A percentile compares a stretch with the other conserved stretches of the same genome.
These are phyloP conservation scores for Streptopelia turtur DNA, from an alignment of 2,797 vertebrate species.

Conservation along the genomic window DNA sequence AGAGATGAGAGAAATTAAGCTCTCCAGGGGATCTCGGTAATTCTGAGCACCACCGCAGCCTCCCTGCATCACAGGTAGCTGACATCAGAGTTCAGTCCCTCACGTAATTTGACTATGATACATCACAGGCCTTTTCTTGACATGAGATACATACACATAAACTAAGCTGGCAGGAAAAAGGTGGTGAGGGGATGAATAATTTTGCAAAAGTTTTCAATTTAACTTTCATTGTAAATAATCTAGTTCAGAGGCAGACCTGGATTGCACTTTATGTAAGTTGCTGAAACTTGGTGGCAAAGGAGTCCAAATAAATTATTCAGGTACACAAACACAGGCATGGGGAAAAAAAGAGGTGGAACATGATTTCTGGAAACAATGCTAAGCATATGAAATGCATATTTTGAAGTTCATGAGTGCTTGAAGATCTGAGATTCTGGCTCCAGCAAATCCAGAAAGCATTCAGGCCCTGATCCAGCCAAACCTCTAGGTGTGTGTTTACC, in stretches of 20 bases:
- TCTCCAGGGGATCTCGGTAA: background rate
- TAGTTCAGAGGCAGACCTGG: background rate
- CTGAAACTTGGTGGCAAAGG: background rate
- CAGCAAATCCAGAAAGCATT: background rate
- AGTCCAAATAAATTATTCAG: background rate
- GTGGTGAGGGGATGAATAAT: background rate
- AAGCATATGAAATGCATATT: background rate
- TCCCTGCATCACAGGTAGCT: background rate
- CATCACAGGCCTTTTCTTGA: background rate
- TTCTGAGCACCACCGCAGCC: background rate
- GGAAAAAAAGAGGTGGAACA: background rate
- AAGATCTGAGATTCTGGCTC: background rate
- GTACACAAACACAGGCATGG: background rate
- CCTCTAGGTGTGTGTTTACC: rapidly evolving
- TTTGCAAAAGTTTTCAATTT: background rate
- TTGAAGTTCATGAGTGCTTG: background rate
- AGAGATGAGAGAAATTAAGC: background rate
- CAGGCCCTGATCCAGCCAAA: background rate
- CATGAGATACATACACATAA: background rate
- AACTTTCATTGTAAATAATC: background rate
- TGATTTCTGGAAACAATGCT: background rate
- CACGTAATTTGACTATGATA: background rate
- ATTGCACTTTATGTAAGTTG: background rate
- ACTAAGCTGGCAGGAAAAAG: background rate
- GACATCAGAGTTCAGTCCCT: background rate